phyloP scores from a whole-genome alignment of 2,888 invertebrate genomes.

The Neoitamus cyanurus region DNA sequence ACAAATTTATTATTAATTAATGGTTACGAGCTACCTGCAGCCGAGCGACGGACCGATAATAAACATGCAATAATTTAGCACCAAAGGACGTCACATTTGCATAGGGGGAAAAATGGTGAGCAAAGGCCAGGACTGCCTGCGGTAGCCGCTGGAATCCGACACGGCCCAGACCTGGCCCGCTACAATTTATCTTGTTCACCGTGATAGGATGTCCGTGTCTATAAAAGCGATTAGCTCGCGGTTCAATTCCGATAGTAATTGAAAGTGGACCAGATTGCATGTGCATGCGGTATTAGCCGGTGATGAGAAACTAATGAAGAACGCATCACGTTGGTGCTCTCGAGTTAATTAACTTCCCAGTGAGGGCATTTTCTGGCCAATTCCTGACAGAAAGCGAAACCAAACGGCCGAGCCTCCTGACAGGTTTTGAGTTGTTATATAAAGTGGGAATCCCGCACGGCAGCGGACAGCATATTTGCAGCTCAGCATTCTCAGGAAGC shows the following conservation, averaged over 20 bases:
- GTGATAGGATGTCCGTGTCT: conserved; percentile 28
- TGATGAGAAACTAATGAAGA: conserved; percentile 5
- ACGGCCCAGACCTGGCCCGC: background rate
- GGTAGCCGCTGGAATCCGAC: background rate
- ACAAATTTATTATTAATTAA: conserved; percentile 52
- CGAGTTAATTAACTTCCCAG: conserved; percentile 12
- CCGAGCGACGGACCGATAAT: conserved; percentile 8
- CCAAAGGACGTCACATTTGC: conserved; percentile 49
- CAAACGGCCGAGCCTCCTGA: background rate
- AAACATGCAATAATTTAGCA: conserved; percentile 47
- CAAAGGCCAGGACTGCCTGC: background rate
- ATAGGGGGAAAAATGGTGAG: conserved; percentile 23
- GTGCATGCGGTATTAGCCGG: background rate
- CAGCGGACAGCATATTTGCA: background rate
- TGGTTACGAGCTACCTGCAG: conserved; percentile 49
- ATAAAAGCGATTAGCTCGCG: conserved; percentile 18
- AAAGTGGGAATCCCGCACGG: background rate
- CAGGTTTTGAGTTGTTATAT: background rate
- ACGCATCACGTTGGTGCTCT: background rate
- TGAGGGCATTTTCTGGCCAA: background rate
- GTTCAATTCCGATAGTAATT: conserved; percentile 37
- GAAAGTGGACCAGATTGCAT: conserved; percentile 29
- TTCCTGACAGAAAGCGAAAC: background rate
- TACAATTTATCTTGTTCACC: conserved; percentile 37
- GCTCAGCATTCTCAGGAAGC: background rate